Evolutionary conservation across 2,888 invertebrate species (phyloP).

Genomic region (Dryococelus australis): DNA sequence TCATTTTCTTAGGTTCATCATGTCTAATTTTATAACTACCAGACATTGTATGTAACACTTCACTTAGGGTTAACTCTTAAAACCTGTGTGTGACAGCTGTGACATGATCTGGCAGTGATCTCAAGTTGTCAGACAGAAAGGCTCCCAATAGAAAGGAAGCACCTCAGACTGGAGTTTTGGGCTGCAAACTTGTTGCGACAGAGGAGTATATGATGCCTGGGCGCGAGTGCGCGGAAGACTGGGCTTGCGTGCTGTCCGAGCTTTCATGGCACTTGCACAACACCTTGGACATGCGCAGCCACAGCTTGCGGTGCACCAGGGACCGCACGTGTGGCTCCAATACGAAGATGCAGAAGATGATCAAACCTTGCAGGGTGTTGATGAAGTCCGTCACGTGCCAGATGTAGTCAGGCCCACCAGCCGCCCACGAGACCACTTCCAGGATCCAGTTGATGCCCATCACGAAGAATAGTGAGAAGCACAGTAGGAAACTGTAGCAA

Average conservation of each 20-base stretch:
- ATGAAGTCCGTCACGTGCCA: slow-evolving; percentile 50
- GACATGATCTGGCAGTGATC: background rate
- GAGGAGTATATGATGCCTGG: background rate
- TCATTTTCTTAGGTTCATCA: too few species aligned
- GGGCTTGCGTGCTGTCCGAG: background rate
- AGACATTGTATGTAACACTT: too few species aligned
- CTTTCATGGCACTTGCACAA: slow-evolving; percentile 28
- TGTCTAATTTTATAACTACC: too few species aligned
- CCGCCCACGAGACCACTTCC: slow-evolving; percentile 73
- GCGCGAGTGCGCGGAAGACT: background rate
- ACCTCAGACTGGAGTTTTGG: background rate
- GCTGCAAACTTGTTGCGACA: too few species aligned
- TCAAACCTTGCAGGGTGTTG: slow-evolving; percentile 49
- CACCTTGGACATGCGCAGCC: slow-evolving; percentile 30
- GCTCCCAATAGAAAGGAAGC: background rate
- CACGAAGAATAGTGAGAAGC: slow-evolving; percentile 68
- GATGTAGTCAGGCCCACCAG: slow-evolving; percentile 57
- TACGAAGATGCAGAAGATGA: slow-evolving; percentile 40
- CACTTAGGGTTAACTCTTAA: too few species aligned
- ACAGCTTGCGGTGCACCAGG: slow-evolving; percentile 23
- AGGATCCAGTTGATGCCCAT: slow-evolving; percentile 76
- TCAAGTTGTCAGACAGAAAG: background rate
- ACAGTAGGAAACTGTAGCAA: slow-evolving; percentile 63
- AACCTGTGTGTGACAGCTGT: too few species aligned
- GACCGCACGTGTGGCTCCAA: slow-evolving; percentile 35